These are phyloP conservation scores for Tiphia femorata DNA, from an alignment of 2,888 invertebrate species.

Conservation along the genomic window DNA sequence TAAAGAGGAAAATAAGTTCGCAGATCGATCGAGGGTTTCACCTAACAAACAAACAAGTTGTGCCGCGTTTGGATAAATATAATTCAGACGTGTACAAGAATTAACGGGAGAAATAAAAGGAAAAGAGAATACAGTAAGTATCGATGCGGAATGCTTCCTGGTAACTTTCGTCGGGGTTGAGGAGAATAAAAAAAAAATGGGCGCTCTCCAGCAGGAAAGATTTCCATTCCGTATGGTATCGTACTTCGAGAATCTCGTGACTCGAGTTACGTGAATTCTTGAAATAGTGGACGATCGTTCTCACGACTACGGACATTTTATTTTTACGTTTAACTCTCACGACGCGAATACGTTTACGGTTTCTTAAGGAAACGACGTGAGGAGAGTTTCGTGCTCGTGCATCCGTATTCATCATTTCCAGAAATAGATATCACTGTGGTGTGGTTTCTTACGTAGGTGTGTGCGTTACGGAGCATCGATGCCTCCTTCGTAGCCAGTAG, in stretches of 20 bases:
- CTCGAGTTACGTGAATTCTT: constrained; percentile 30
- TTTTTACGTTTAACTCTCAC: constrained; percentile 53
- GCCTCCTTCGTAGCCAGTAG: no score
- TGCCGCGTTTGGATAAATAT: constrained; percentile 29
- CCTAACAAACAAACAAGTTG: not conserved
- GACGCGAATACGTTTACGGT: constrained; percentile 38
- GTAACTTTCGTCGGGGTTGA: not conserved
- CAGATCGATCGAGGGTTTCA: not conserved
- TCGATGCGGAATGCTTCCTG: constrained; percentile 2
- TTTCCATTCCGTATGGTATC: not conserved
- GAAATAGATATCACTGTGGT: constrained; percentile 59
- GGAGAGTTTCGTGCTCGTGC: constrained; percentile 37
- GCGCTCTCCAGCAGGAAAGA: not conserved
- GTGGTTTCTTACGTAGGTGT: constrained; percentile 52
- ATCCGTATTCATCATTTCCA: constrained; percentile 62
- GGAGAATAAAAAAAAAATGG: not conserved
- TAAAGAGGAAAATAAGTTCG: not conserved
- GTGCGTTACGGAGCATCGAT: constrained; percentile 45
- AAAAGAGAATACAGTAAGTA: constrained; percentile 25
- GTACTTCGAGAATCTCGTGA: not conserved
- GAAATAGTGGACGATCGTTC: constrained; percentile 24
- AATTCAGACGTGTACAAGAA: constrained; percentile 1
- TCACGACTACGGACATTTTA: no score
- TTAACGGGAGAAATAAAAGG: no score
- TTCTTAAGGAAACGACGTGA: constrained; percentile 17